phyloP scores from a whole-genome alignment of 2,113 vertebrate species.

The Dermatemys mawii region DNA sequence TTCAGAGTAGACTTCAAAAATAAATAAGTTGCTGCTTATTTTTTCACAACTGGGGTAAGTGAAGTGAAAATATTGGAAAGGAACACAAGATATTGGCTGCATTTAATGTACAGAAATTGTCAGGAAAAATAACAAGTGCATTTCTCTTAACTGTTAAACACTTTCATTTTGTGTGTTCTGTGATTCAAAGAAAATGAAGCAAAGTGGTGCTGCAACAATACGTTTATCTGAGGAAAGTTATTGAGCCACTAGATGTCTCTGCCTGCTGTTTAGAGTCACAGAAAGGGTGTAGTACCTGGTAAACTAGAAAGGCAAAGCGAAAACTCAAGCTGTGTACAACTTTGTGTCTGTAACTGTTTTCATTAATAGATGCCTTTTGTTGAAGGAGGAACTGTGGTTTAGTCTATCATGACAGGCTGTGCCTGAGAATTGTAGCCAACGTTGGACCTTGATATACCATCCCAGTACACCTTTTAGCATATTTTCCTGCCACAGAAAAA shows the following conservation, averaged over 20 bases:
- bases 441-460: background rate
- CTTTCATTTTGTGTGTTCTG: background rate
- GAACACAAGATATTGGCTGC: background rate
- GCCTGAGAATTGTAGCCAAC: background rate
- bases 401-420: background rate
- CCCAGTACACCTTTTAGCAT: background rate
- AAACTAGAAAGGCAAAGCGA: background rate
- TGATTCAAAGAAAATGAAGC: background rate
- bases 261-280: background rate
- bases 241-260: constrained; percentile 68
- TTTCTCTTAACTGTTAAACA: background rate
- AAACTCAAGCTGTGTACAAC: background rate
- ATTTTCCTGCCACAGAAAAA: background rate
- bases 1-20: background rate
- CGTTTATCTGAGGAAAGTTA: background rate
- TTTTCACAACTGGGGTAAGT: background rate
- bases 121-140: accelerated
- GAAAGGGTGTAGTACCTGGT: background rate
- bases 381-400: background rate
- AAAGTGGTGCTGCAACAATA: accelerated
- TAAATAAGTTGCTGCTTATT: background rate
- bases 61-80: background rate
- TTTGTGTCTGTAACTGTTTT: accelerated
- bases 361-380: background rate
- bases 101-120: background rate